Base-by-base conservation (phyloP, 2,797 vertebrate genomes). In the Nannoperca obscura region DNA sequence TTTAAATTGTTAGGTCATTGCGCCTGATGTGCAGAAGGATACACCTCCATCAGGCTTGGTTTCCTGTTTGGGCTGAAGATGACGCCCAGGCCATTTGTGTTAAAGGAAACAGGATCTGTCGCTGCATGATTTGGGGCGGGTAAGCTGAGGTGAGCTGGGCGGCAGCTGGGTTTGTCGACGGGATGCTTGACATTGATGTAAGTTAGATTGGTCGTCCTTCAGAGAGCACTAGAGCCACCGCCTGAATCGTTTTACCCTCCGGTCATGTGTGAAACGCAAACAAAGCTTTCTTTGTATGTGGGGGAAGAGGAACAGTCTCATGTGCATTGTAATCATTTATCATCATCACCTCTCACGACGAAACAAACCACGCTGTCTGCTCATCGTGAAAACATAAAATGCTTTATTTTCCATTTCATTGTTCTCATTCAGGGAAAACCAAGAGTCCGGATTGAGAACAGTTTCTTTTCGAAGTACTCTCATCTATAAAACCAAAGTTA, bases 201-300 rank as follows among this genome's bases (percentile, higher is more conserved):
- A 81, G 65, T 78, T 71, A 78, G 74, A 86, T 77, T 79, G 34
- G 81, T 38, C 27, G 19, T 84, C 70, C 71, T 85, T 78, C 30
- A 53, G 24, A 69, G 61, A 63, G 62, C 74, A 54, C 76, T 68
- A 62, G 70, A 76, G n/a, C 55, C 63, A 66, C 44, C 17, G 13
- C 55, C 20, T 50, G 50, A 42, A 15, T 62, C 3, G 15, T 36
- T 17, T 52, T 27, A 67, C 60, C 12, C 7, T 71, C 61, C 44
- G 4, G 10, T 75, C 47, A 0, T 54, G 27, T 72, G 62, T 30
- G 40, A 50, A 63, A 72, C 53, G n/a, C 79, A 78, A 84, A 88
- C 78, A 80, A 76, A 72, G 53, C 58, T 59, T 57, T 66, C 47
- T 83, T 76, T 79, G n/a, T 71, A 55, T 80, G 50, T 15, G 36